Base-by-base conservation (phyloP, 2,888 invertebrate species). In the Dasypogon diadema region DNA sequence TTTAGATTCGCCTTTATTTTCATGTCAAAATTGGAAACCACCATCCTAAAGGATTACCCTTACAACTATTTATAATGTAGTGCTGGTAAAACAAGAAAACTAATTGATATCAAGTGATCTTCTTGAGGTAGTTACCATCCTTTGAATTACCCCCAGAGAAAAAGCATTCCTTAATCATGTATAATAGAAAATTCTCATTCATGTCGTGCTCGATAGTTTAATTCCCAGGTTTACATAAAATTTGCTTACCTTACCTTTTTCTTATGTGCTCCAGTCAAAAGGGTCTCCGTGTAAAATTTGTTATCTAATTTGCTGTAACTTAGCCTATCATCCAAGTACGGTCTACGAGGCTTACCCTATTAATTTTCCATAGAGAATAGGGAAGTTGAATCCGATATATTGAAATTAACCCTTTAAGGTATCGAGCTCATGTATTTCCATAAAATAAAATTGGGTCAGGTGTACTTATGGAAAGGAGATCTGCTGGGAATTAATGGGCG, bases 381-480 rank as follows among this genome's bases (percentile, higher is more conserved):
- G 37, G 8, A 34, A 21, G 10, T 18, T 21, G 37, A 12, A 60
- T 21, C 42, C 60, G 60, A 60, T 60, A 60, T 60, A 60, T 60
- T 60, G 42, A 60, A 60, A 60, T 60, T 60, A 60, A 60, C 37
- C 60, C 60, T 37, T 60, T 37, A 60, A 60, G 60, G 60, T 30
- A 21, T 5, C 34, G 16, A 37, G 18, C 37, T 60, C 10, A 37
- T n/a, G 21, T 37, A 60, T 60, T 60, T 60, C 60, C 60, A 60
- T 60, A 60, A 60, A 60, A 60, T 60, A 60, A 60, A 60, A 60
- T 60, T 60, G 60, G 60, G 60, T 60, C 60, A 60, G 60, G 60
- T 60, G 42, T 60, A 60, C 60, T 60, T 37, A 42, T 37, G n/a
- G 34, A 1, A n/a, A 42, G 18, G 8, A n/a, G 60, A 2, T 12